These are phyloP conservation scores for Tachuris rubrigastra DNA, from an alignment of 2,113 vertebrate genomes.

Conservation along the genomic window DNA sequence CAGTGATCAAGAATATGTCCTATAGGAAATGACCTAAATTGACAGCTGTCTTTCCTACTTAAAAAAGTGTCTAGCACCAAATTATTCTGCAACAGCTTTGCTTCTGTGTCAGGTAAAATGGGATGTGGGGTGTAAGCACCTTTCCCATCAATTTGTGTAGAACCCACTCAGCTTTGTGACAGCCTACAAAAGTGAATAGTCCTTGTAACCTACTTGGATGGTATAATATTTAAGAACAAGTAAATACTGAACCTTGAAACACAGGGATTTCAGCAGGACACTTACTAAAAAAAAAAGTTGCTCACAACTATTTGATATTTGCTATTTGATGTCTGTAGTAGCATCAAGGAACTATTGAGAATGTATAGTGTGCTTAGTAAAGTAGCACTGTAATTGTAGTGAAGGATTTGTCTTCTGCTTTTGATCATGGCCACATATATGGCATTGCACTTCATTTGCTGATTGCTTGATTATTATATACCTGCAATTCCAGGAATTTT, in stretches of 20 bases:
- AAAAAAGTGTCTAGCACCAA: not conserved
- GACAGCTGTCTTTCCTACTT: not conserved
- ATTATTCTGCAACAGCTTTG: not conserved
- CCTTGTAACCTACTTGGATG: not conserved
- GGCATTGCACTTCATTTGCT: not conserved
- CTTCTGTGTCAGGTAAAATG: not conserved
- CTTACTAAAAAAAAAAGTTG: not conserved
- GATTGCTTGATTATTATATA: not conserved
- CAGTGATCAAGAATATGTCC: not conserved
- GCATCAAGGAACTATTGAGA: not conserved
- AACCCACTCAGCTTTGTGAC: not conserved
- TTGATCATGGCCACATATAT: not conserved
- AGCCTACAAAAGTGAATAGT: not conserved
- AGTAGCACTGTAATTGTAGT: not conserved
- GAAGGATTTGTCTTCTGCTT: not conserved
- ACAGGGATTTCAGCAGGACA: not conserved
- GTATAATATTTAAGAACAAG: not conserved
- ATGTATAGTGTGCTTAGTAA: not conserved
- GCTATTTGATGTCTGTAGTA: not conserved
- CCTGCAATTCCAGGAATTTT: not conserved
- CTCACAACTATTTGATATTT: not conserved
- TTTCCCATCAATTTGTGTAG: not conserved
- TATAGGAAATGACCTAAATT: not conserved
- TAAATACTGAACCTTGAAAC: not conserved
- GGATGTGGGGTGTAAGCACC: not conserved